Conservation (phyloP, 2,113 vertebrate genomes). For the Nanger granti region DNA sequence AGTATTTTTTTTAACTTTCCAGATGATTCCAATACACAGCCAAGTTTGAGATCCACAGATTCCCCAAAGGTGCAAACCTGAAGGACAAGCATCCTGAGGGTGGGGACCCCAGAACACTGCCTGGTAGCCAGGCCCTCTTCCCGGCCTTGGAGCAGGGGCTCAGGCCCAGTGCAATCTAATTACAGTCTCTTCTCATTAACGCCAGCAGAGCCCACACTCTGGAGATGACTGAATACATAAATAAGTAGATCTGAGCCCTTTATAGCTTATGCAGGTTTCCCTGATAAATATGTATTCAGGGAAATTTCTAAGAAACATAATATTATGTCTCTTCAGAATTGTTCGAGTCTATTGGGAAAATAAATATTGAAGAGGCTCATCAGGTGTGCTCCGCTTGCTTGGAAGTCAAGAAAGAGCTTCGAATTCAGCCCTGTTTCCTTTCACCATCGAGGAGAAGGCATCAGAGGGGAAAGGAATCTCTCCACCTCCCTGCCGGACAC, state of each 20-base stretch:
- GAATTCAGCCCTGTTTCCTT: neutral
- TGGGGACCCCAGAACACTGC: neutral
- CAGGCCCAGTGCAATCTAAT: neutral
- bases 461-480: neutral
- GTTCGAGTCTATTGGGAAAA: constrained; percentile 25
- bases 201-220: accelerated
- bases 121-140: neutral
- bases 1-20: neutral
- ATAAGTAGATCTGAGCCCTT: constrained; percentile 29
- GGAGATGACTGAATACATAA: neutral
- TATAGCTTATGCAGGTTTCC: constrained; percentile 31
- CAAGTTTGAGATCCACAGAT: neutral
- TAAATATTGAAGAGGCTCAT: constrained; percentile 45
- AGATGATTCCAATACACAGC: neutral
- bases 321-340: constrained; percentile 38
- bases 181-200: constrained; percentile 7
- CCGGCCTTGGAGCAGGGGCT: neutral
- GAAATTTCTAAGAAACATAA: constrained; percentile 40
- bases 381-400: neutral
- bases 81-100: neutral
- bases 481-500: too few relatives aligned
- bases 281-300: constrained; percentile 55
- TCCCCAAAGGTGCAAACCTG: neutral
- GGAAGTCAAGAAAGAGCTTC: neutral
- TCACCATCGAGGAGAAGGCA: neutral